Percentiles rank a stretch among this genome's conserved stretches.
These are phyloP conservation scores for Lysandra bellargus DNA, from an alignment of 2,888 invertebrate genomes.

Conservation along the genomic window DNA sequence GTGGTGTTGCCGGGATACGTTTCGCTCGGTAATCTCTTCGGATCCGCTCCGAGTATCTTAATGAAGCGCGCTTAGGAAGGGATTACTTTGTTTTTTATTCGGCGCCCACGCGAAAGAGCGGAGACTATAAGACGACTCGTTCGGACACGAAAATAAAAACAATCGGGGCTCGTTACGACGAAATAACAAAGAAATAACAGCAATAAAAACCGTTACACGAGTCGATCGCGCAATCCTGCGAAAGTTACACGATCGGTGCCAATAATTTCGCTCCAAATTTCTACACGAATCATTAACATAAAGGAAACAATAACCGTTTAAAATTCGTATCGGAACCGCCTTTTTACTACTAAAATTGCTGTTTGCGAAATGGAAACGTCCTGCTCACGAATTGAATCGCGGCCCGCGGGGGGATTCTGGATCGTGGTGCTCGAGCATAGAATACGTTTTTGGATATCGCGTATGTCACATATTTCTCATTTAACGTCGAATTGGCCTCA, in stretches of 20 bases:
- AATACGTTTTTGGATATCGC: slow-evolving; percentile 33
- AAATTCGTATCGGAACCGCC: slow-evolving; percentile 70
- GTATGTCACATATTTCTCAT: slow-evolving; percentile 39
- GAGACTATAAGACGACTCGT: slow-evolving; percentile 41
- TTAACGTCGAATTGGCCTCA: slow-evolving; percentile 33
- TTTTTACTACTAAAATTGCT: slow-evolving; percentile 74
- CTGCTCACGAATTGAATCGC: slow-evolving; percentile 43
- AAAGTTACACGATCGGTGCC: slow-evolving; percentile 63
- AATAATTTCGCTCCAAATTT: slow-evolving; percentile 66
- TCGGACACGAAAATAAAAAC: slow-evolving; percentile 56
- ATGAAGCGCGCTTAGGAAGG: slow-evolving; percentile 66
- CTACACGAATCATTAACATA: slow-evolving; percentile 76
- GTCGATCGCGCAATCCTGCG: slow-evolving; percentile 63
- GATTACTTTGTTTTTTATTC: slow-evolving; percentile 69
- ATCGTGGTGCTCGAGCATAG: slow-evolving; percentile 32
- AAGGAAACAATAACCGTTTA: slow-evolving; percentile 79
- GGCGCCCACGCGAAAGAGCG: slow-evolving; percentile 50
- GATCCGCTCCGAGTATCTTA: slow-evolving; percentile 67
- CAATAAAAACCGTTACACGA: slow-evolving; percentile 62
- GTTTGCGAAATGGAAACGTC: slow-evolving; percentile 63
- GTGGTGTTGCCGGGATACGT: slow-evolving; percentile 64
- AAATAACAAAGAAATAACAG: slow-evolving; percentile 64
- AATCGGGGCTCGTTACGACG: slow-evolving; percentile 55
- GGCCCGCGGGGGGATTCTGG: slow-evolving; percentile 37
- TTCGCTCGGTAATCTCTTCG: slow-evolving; percentile 69